phyloP scores from a whole-genome alignment of 2,113 vertebrate genomes.

The Crotalus helleri region DNA sequence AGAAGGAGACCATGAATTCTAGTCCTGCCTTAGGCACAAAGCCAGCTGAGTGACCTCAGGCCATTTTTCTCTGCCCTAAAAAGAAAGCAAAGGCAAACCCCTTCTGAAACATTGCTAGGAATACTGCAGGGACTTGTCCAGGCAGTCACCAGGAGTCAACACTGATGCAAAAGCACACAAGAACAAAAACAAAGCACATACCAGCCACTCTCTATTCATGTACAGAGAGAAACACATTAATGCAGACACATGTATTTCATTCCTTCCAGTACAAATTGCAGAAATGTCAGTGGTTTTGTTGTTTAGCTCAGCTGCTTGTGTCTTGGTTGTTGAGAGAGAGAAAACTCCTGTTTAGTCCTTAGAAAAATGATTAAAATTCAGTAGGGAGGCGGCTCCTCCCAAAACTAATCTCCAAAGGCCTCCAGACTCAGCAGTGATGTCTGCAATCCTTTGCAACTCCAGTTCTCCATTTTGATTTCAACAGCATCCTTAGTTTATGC shows the following conservation, averaged over 20 bases:
- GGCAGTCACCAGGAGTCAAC: background rate
- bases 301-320: background rate
- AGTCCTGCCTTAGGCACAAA: background rate
- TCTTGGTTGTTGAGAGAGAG: background rate
- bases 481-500: background rate
- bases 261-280: background rate
- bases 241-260: background rate
- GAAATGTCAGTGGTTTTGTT: background rate
- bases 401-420: background rate
- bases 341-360: background rate
- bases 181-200: background rate
- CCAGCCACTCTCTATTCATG: background rate
- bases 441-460: background rate
- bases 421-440: background rate
- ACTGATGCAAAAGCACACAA: background rate
- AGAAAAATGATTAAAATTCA: background rate
- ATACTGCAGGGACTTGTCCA: background rate
- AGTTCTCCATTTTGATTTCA: background rate
- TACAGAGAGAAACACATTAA: background rate
- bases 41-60: background rate
- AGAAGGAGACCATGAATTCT: background rate
- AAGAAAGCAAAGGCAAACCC: background rate
- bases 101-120: background rate
- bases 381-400: background rate
- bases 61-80: background rate